phyloP scores from a whole-genome alignment of 2,113 vertebrate species.

The rat (Rattus norvegicus) region GRCr8 NC_086019.1:164752501-164753000 shows the following conservation, averaged over 20 bases:
- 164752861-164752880: conserved; percentile 45
- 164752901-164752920: conserved; percentile 43
- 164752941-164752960: not conserved
- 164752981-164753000: not conserved
- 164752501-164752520: conserved; percentile 30
- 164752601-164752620: not conserved
- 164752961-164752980: conserved; percentile 16
- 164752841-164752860: conserved; percentile 60
- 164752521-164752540: conserved; percentile 30
- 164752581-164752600: not conserved
- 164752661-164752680: not conserved
- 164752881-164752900: conserved; percentile 73
- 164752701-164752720: not conserved
- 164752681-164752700: not conserved
- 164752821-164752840: conserved; percentile 62
- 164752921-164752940: conserved; percentile 54
- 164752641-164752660: not conserved
- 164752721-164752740: fast-evolving
- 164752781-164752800: not conserved
- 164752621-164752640: no score
- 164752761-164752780: not conserved
- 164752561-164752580: not conserved
- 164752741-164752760: not conserved
- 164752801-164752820: conserved; percentile 69
- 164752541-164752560: not conserved